Evolutionary conservation across 2,888 invertebrate genomes (phyloP), one percentile per base, ranked within the genome.

Genomic region (Drosophila fulvimacula): DNA sequence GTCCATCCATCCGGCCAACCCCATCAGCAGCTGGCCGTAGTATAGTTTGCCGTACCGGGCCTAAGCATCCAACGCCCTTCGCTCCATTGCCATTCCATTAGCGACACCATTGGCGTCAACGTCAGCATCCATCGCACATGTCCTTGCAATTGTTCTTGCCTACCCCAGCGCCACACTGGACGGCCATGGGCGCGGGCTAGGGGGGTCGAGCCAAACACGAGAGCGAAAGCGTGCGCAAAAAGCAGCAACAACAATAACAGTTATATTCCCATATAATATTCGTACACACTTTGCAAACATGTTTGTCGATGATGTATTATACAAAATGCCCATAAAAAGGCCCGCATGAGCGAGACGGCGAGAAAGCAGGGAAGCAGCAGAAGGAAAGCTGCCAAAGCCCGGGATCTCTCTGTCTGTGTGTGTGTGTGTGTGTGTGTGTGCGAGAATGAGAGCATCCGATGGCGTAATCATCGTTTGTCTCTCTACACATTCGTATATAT

Each of bases 241-340:
- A 75, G 76, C 79, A 82, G 76, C 69, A 82, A 70, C 73, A 75
- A 78, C 56, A 76, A 73, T 61, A 76, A 79, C 81, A 77, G 87
- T 90, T 90, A 90, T 90, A 88, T 90, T 89, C 90, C 83, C 87
- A 90, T 90, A 90, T 89, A 90, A 91, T 88, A 91, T 90, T 87
- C 87, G 85, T 84, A 88, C 89, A 88, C 89, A 86, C 87, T 89
- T 88, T 84, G 89, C 90, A 91, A 90, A 91, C 88, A 91, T 90
- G 90, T 91, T 91, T 90, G 91, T 89, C 90, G 90, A 91, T 90
- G 90, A 90, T 90, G 90, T 91, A 90, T 90, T 90, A 89, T 91
- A 91, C 84, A 88, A 89, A 90, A 90, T 88, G 82, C 78, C 88
- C 88, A 88, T 89, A 89, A 89, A 90, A 88, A 86, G 85, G 89